Evolutionary conservation across 2,113 vertebrate species (phyloP).

Genomic region (Candoia aspera): DNA sequence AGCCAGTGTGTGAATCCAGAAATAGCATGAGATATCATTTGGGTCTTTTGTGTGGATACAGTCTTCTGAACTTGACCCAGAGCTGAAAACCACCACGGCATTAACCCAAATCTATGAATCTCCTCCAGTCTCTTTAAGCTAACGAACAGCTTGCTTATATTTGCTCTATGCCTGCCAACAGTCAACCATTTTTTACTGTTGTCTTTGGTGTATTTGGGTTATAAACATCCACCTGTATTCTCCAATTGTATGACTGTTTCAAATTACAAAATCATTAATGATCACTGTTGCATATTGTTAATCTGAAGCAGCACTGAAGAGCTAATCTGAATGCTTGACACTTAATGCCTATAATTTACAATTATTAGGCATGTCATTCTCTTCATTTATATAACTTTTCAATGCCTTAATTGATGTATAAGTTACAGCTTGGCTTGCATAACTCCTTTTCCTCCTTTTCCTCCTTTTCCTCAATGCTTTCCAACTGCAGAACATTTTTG

Average conservation of each 20-base stretch:
- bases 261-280: background rate
- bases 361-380: background rate
- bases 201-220: background rate
- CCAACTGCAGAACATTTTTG: background rate
- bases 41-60: no score
- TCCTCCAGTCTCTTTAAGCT: no score
- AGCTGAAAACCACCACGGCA: no score
- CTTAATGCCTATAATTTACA: background rate
- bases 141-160: no score
- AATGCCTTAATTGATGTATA: background rate
- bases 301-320: background rate
- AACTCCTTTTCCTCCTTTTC: no score
- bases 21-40: no score
- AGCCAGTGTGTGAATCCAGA: no score
- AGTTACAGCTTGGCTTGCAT: background rate
- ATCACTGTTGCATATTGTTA: background rate
- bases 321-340: no score
- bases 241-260: background rate
- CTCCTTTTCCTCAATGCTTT: background rate
- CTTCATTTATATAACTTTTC: background rate
- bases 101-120: no score
- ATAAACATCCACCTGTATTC: background rate
- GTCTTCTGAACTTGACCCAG: no score
- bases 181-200: no score
- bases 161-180: no score